Evolutionary conservation across 2,888 invertebrate species (phyloP), one percentile per base, ranked within the genome.

Genomic region (Drosophila picticornis): DNA sequence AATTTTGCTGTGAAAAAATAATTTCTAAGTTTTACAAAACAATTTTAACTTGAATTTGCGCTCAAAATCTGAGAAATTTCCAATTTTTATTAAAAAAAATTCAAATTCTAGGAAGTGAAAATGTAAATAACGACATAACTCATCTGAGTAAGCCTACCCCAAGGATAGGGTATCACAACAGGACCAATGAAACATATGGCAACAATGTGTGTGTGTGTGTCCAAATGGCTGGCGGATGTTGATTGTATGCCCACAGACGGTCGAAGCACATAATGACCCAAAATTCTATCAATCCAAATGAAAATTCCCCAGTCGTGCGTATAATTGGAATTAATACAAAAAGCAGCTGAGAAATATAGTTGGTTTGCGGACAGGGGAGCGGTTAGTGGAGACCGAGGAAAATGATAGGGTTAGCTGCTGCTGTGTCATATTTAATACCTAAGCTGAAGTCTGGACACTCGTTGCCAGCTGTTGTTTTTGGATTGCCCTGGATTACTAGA

Each of bases 321-420:
- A 90, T 91, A 92, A 91, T 91, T 91, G 88, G 90, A 91, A 91
- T 91, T 91, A 92, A 92, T 91, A 90, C 90, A 90, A 87, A 86
- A 87, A 72, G 68, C 80, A 77, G 75, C 77, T 75, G 70, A 77
- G 75, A 80, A 77, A 75, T 75, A 75, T 81, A 62, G 81, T 66
- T 56, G 22, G 38, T 32, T 31, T 31, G 13, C 7, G 11, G 29
- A 3, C 27, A n/a, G 16, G 19, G 19, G 19, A 34, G 32, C 40
- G 9, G 25, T 46, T 25, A 25, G 16, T 16, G 16, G 25, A 16
- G 46, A 16, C 25, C 32, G 48, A 32, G 40, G 22, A 43, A 52
- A 58, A 29, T 55, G 63, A 79, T 57, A 57, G 75, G 65, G 68
- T 79, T 77, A 63, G 50, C 38, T 53, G 25, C 56, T 55, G 56